These are phyloP conservation scores for Heterohyrax brucei DNA, from an alignment of 2,797 vertebrate species.

Conservation along the genomic window DNA sequence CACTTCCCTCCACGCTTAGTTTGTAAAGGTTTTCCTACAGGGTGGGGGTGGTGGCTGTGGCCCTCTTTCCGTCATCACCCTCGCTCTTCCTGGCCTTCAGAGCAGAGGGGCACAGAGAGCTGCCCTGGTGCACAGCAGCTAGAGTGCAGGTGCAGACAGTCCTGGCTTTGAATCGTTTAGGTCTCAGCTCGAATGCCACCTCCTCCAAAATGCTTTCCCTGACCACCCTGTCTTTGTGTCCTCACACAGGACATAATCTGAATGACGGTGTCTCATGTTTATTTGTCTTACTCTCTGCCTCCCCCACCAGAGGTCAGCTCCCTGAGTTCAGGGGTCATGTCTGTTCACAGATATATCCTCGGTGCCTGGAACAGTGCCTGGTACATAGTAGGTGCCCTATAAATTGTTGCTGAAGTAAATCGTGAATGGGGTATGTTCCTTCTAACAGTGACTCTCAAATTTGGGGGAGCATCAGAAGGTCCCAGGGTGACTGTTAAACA, in stretches of 20 bases:
- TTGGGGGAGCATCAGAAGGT: neutral
- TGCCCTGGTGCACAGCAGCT: rapidly evolving
- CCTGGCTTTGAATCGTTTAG: neutral
- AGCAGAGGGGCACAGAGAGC: neutral
- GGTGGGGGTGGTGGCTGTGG: neutral
- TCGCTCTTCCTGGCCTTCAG: slow-evolving; percentile 5
- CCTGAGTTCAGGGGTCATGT: neutral
- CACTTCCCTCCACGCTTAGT: slow-evolving; percentile 73
- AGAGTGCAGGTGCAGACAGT: rapidly evolving
- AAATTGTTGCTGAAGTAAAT: neutral
- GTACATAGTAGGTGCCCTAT: neutral
- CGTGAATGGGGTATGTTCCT: neutral
- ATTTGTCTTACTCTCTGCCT: neutral
- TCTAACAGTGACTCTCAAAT: neutral
- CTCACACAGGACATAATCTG: neutral
- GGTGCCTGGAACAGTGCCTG: neutral
- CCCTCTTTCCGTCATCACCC: neutral
- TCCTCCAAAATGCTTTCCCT: slow-evolving; percentile 29
- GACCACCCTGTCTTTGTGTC: neutral
- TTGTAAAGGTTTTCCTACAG: slow-evolving; percentile 56
- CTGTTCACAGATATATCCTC: neutral
- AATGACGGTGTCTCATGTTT: neutral
- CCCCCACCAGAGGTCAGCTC: neutral
- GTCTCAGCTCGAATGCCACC: neutral
- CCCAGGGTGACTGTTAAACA: neutral